phyloP scores from a whole-genome alignment of 1,140 invertebrate species.

The Reticulitermes speratus region DNA sequence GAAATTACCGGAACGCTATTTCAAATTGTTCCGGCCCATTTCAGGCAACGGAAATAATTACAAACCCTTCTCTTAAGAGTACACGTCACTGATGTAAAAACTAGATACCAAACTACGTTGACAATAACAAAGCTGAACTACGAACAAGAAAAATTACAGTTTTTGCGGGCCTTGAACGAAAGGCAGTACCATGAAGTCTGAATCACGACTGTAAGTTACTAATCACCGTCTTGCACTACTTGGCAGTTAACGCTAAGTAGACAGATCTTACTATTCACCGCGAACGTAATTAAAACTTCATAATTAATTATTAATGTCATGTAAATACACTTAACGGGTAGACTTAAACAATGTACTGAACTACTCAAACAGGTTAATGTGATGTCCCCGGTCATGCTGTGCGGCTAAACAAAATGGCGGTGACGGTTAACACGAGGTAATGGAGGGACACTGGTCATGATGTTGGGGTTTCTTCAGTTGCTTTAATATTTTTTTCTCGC shows the following conservation, averaged over 20 bases:
- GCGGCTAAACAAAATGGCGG: too few species aligned
- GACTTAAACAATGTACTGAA: not conserved
- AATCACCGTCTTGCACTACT: not conserved
- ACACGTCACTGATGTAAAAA: not conserved
- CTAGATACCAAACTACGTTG: not conserved
- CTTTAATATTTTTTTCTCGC: too few species aligned
- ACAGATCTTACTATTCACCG: not conserved
- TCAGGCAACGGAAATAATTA: not conserved
- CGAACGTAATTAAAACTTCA: not conserved
- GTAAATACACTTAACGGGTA: not conserved
- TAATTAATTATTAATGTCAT: not conserved
- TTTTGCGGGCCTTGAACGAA: too few species aligned
- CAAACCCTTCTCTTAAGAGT: not conserved
- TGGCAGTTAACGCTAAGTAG: not conserved
- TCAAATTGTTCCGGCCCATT: not conserved
- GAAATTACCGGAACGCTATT: not conserved
- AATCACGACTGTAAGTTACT: not conserved
- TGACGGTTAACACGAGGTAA: too few species aligned
- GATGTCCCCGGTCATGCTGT: too few species aligned
- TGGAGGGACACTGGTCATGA: too few species aligned
- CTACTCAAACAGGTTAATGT: not conserved
- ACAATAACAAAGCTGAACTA: not conserved
- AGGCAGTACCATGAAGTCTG: too few species aligned
- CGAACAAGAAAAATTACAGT: not conserved
- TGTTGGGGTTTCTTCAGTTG: too few species aligned